Conservation (phyloP, 2,113 vertebrate genomes). For the Megaceryle maxima region DNA sequence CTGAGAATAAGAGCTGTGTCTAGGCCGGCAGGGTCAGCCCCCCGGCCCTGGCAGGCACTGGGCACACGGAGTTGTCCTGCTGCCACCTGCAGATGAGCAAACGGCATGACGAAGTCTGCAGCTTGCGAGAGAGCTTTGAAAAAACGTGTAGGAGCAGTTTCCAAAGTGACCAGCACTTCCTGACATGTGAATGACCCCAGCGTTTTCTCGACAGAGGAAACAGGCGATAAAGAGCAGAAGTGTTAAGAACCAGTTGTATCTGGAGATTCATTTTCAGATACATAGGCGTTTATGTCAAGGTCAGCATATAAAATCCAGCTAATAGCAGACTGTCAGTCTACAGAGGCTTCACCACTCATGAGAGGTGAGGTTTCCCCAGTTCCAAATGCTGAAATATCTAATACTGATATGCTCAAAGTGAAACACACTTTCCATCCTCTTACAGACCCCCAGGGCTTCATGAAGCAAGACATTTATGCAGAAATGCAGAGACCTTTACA, state of each 20-base stretch:
- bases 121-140: background rate
- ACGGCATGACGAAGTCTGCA: background rate
- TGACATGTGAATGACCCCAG: background rate
- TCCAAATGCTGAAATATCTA: accelerated
- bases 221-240: background rate
- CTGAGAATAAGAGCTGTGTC: background rate
- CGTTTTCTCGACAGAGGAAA: background rate
- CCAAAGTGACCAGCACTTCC: background rate
- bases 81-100: background rate
- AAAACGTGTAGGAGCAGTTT: accelerated
- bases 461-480: background rate
- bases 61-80: background rate
- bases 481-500: background rate
- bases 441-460: background rate
- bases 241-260: background rate
- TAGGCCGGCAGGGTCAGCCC: accelerated
- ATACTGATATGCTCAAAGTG: background rate
- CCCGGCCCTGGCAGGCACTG: accelerated
- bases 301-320: background rate
- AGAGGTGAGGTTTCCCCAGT: background rate
- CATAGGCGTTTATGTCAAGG: background rate
- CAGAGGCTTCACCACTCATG: background rate
- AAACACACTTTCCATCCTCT: background rate
- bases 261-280: background rate
- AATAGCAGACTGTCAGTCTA: background rate